phyloP scores from a whole-genome alignment of 2,113 vertebrate species.

The Corynorhinus townsendii region DNA sequence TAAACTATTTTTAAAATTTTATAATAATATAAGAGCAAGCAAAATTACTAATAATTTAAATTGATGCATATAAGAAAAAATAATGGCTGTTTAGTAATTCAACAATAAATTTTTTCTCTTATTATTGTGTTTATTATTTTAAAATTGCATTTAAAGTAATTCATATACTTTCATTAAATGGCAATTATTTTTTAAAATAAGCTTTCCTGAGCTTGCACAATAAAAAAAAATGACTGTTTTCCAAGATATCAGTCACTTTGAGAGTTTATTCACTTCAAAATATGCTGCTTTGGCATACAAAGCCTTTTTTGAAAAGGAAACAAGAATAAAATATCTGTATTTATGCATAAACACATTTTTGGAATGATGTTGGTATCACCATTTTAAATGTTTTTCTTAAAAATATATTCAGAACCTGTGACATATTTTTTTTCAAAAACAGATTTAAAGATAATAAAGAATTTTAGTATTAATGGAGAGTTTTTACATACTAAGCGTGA shows the following conservation, averaged over 20 bases:
- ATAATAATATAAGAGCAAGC: neutral
- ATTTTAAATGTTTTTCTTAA: neutral
- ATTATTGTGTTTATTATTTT: neutral
- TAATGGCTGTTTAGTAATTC: neutral
- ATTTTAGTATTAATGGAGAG: slow-evolving; percentile 20
- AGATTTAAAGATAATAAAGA: neutral
- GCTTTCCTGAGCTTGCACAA: neutral
- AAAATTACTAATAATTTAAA: neutral
- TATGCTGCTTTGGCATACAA: neutral
- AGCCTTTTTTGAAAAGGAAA: neutral
- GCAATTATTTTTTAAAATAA: neutral
- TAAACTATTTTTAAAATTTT: neutral
- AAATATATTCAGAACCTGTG: slow-evolving; percentile 13
- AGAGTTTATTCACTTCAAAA: neutral
- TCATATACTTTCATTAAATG: neutral
- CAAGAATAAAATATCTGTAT: neutral
- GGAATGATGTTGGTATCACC: neutral
- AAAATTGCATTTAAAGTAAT: neutral
- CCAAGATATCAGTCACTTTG: neutral
- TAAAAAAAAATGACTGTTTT: neutral
- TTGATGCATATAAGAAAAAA: neutral
- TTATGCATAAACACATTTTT: neutral
- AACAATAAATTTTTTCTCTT: neutral
- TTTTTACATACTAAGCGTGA: slow-evolving; percentile 1
- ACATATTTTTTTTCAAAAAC: neutral